Base-by-base conservation (phyloP, 2,113 vertebrate species). In the Excalfactoria chinensis region DNA sequence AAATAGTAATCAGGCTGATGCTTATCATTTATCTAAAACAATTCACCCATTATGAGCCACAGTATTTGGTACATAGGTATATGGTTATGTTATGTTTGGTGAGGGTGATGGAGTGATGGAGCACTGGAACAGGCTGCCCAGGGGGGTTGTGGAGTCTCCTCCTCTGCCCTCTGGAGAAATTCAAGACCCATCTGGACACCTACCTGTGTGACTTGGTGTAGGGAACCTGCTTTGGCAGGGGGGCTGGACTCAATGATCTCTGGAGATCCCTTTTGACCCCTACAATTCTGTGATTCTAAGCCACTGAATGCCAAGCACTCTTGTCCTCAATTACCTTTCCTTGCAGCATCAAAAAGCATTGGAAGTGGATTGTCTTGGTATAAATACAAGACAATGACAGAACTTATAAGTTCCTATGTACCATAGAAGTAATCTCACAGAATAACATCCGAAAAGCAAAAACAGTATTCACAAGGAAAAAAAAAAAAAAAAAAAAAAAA, bases 51-150 rank as follows among this genome's bases (percentile, higher is more conserved):
- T 13, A 34, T 12, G 5, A 82, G 16, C 8, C 28, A 67, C 37
- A 56, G 28, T 14, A 37, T 2, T 2, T 55, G 17, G 2, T 13
- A 43, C 0, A 13, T 59, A 49, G 44, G 4, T 32, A 60, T 44
- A 22, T 13, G 41, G 19, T 51, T 60, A 17, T 11, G 7, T 37
- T 37, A 37, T 37, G 37, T 37, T 37, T 37, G 37, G 37, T 37
- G 37, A 37, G 37, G 37, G 37, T 37, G 37, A 37, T 37, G 37
- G 37, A 10, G 37, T 37, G 37, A 37, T 37, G 37, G 37, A 37
- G 37, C 37, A 37, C 37, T 37, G 37, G 37, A 37, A 37, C 37
- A 37, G 37, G 37, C 37, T 37, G 37, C 37, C 37, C 37, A 37
- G 10, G 37, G 37, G 37, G 37, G 37, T 37, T 37, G 37, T 37